Percentiles rank a stretch among this genome's conserved stretches.
These are phyloP conservation scores for Hirtodrosophila cameraria DNA, from an alignment of 2,888 invertebrate genomes.

Conservation along the genomic window DNA sequence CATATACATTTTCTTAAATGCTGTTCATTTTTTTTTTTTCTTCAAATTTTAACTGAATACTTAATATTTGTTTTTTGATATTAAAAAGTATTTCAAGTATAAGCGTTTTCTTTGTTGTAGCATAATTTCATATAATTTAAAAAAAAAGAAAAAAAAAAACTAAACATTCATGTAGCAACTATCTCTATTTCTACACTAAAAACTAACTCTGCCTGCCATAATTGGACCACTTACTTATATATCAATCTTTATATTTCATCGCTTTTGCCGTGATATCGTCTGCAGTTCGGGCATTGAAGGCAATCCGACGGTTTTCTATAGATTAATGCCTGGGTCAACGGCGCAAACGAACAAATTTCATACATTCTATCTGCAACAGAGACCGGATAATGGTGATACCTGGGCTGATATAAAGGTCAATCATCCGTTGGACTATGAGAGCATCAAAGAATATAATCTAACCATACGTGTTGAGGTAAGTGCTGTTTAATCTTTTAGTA, in stretches of 20 bases:
- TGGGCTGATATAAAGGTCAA: conserved; percentile 99
- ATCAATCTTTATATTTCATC: background rate
- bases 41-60: conserved; percentile 5
- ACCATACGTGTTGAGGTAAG: conserved; percentile 97
- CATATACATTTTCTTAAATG: background rate
- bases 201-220: background rate
- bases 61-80: conserved; percentile 44
- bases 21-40: background rate
- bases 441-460: conserved; percentile 97
- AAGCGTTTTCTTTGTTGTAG: conserved; percentile 31
- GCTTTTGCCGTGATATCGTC: conserved; percentile 38
- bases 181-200: conserved; percentile 37
- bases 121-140: conserved; percentile 14
- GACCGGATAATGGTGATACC: conserved; percentile 95
- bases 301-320: conserved; percentile 97
- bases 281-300: conserved; percentile 96
- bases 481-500: no score
- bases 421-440: conserved; percentile 97
- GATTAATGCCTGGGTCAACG: conserved; percentile 97
- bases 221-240: conserved; percentile 29
- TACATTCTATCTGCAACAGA: conserved; percentile 97
- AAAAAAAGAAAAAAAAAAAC: conserved; percentile 1
- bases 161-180: conserved; percentile 58
- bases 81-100: conserved; percentile 11
- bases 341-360: conserved; percentile 98